A percentile compares a stretch with the other conserved stretches of the same genome.
Evolutionary conservation across 2,113 vertebrate species (phyloP).

Genomic region (Odontophorus gujanensis): DNA sequence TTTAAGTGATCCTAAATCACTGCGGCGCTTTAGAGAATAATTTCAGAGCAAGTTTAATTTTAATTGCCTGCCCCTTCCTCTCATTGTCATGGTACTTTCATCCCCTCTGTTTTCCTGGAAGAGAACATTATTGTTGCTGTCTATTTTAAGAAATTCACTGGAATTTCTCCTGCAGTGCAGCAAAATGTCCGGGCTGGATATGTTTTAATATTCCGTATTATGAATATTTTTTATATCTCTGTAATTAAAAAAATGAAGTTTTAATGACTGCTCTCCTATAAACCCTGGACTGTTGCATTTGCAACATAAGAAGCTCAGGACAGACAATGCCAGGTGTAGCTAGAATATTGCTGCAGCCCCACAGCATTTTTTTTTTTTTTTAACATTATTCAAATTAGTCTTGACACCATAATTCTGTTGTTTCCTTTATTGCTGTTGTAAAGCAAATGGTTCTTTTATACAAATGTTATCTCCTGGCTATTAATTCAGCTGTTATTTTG

Average conservation of each 20-base stretch:
- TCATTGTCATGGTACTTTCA: constrained; percentile 24
- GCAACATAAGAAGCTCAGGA: constrained; percentile 61
- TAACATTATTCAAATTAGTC: constrained; percentile 81
- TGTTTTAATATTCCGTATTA: constrained; percentile 67
- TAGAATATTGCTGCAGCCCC: constrained; percentile 30
- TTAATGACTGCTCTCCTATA: constrained; percentile 69
- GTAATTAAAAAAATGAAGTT: constrained; percentile 65
- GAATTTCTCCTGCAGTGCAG: not conserved
- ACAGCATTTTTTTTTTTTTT: constrained; percentile 69
- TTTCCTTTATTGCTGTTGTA: constrained; percentile 83
- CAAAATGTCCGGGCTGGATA: constrained; percentile 3
- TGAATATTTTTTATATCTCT: constrained; percentile 65
- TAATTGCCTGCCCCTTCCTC: constrained; percentile 39
- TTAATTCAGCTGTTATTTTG: constrained; percentile 83
- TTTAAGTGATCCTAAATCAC: constrained; percentile 37
- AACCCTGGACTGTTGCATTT: constrained; percentile 60
- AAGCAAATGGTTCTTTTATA: constrained; percentile 83
- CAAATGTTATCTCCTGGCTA: constrained; percentile 82
- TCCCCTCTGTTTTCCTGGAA: constrained; percentile 24
- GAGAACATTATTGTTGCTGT: not conserved
- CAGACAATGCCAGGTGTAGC: constrained; percentile 63
- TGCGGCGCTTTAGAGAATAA: constrained; percentile 10
- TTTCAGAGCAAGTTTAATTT: constrained; percentile 26
- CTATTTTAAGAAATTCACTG: constrained; percentile 47
- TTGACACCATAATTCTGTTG: constrained; percentile 78